Percentiles rank a stretch among this genome's conserved stretches.
Evolutionary conservation across 2,797 vertebrate genomes (phyloP).

Genomic region (Cossypha caffra): DNA sequence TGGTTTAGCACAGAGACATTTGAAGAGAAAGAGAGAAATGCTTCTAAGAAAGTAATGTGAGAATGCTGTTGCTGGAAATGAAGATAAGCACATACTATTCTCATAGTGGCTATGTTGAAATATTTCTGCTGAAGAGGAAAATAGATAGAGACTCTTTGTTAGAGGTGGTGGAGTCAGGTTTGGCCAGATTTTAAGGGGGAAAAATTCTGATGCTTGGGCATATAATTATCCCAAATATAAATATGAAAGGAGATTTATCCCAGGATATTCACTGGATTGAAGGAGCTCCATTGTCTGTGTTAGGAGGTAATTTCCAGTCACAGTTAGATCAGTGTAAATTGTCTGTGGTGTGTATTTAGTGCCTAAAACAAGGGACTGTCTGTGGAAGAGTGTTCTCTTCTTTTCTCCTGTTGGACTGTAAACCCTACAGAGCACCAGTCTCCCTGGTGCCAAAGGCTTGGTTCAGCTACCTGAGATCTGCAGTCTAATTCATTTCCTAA

Average conservation of each 20-base stretch:
- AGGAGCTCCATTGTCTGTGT: background rate
- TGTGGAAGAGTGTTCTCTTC: background rate
- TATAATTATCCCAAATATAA: background rate
- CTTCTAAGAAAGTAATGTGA: conserved; percentile 14
- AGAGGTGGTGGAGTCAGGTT: background rate
- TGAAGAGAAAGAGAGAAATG: conserved; percentile 6
- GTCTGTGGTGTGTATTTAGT: background rate
- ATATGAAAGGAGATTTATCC: background rate
- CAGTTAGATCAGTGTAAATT: background rate
- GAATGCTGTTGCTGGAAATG: background rate
- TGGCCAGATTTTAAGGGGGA: background rate
- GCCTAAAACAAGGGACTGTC: background rate
- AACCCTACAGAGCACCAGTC: background rate
- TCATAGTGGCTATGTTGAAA: background rate
- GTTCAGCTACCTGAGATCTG: background rate
- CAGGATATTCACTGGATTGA: background rate
- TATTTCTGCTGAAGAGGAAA: background rate
- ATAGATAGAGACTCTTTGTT: background rate
- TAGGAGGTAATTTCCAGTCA: background rate
- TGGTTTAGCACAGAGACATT: background rate
- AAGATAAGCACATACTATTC: background rate
- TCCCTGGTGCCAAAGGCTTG: background rate
- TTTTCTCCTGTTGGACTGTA: background rate
- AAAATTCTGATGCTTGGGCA: background rate
- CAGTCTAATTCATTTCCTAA: background rate